Percentiles rank a stretch among this genome's conserved stretches.
Evolutionary conservation across 2,113 vertebrate genomes (phyloP).

Genomic region (Capreolus pygargus): DNA sequence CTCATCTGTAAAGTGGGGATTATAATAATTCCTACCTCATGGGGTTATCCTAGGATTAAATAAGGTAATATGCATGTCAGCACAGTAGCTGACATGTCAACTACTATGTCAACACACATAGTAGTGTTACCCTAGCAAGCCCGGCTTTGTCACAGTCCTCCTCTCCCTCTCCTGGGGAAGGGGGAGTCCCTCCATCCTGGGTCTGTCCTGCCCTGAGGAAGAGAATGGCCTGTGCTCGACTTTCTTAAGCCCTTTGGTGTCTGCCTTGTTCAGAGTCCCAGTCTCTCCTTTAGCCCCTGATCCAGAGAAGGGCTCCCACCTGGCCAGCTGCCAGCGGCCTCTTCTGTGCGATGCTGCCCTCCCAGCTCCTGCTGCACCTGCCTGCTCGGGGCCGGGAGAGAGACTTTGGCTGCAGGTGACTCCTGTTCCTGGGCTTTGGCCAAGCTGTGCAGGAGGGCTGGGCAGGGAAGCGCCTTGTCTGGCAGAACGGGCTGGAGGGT

Average conservation of each 20-base stretch:
- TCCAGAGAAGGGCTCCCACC: constrained; percentile 35
- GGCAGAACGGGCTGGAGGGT: neutral
- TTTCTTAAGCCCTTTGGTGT: constrained; percentile 1
- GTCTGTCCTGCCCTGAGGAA: neutral
- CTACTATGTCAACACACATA: neutral
- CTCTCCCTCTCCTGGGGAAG: neutral
- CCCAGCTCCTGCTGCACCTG: constrained; percentile 59
- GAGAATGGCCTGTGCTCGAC: neutral
- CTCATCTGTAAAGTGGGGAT: neutral
- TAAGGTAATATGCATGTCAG: neutral
- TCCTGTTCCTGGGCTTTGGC: constrained; percentile 70
- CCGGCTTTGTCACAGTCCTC: neutral
- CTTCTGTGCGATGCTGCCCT: neutral
- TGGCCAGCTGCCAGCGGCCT: neutral
- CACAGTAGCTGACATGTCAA: neutral
- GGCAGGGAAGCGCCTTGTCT: constrained; percentile 51
- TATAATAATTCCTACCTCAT: neutral
- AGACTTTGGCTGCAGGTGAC: constrained; percentile 37
- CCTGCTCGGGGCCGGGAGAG: constrained; percentile 18
- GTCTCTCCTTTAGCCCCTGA: neutral
- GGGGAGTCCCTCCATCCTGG: neutral
- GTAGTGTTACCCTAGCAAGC: neutral
- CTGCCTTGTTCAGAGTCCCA: constrained; percentile 20
- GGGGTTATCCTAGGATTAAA: neutral
- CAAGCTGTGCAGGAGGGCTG: constrained; percentile 65